A percentile compares a stretch with the other conserved stretches of the same genome.
Evolutionary conservation across 2,113 vertebrate genomes (phyloP).

Genomic region (Micromys minutus): DNA sequence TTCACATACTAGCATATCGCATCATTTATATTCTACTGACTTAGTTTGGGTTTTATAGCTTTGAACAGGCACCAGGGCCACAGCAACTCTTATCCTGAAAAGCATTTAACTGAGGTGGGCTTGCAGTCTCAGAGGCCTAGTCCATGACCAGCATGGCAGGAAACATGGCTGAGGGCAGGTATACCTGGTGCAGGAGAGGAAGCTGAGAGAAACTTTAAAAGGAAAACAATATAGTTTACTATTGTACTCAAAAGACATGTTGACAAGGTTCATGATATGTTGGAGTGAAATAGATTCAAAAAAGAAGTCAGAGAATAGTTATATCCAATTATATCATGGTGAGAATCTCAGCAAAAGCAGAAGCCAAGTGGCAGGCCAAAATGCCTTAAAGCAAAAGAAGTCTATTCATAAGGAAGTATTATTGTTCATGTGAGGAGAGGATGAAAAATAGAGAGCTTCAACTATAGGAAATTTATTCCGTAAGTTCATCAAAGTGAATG

Average conservation of each 20-base stretch:
- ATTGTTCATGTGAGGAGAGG: neutral
- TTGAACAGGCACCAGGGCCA: neutral
- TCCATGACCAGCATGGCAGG: neutral
- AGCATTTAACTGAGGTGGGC: neutral
- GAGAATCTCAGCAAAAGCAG: conserved; percentile 13
- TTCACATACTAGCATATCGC: neutral
- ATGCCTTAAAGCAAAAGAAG: neutral
- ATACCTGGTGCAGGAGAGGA: neutral
- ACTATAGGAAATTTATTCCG: neutral
- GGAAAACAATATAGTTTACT: neutral
- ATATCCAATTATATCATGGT: neutral
- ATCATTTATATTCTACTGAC: neutral
- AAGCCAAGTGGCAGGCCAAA: conserved; percentile 3
- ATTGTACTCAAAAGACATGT: neutral
- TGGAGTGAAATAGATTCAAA: neutral
- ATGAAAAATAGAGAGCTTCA: neutral
- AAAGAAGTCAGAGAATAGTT: neutral
- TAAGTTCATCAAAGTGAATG: conserved; percentile 15
- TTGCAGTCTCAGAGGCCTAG: neutral
- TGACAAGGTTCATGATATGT: neutral
- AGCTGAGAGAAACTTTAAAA: neutral
- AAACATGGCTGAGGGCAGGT: neutral
- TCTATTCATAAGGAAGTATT: neutral
- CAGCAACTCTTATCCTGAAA: neutral
- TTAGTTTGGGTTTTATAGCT: neutral